phyloP scores from a whole-genome alignment of 1,140 invertebrate genomes.

The Aphidius gifuensis region DNA sequence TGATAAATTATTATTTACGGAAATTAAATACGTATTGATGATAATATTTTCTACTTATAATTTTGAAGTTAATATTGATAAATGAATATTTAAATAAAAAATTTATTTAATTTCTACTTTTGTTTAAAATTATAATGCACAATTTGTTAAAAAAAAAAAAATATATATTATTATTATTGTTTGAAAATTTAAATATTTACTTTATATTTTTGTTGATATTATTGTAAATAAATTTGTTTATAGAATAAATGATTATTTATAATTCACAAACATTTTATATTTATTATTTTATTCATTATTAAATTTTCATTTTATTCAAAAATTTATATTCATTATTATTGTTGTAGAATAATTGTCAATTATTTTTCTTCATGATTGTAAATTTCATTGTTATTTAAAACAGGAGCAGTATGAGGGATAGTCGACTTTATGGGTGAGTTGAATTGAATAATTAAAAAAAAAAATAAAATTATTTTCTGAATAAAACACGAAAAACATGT shows the following conservation, averaged over 20 bases:
- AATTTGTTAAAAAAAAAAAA: neutral
- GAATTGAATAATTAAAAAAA: conserved; percentile 7
- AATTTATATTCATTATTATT: conserved; percentile 7
- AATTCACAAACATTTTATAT: conserved; percentile 12
- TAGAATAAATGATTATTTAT: conserved; percentile 15
- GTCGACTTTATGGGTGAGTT: conserved; percentile 74
- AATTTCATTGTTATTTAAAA: conserved; percentile 34
- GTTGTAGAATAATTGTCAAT: conserved; percentile 8
- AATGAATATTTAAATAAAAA: too few species aligned
- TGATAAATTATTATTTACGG: conserved; percentile 17
- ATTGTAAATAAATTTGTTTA: conserved; percentile 11
- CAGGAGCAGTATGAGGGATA: conserved; percentile 70
- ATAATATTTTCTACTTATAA: neutral
- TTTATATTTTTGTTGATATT: neutral
- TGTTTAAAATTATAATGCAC: too few species aligned
- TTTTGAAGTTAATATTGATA: too few species aligned
- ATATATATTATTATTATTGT: conserved; percentile 2
- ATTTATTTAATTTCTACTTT: too few species aligned
- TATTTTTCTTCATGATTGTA: conserved; percentile 24
- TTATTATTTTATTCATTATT: conserved; percentile 1
- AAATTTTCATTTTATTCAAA: conserved; percentile 30
- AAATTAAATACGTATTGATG: neutral
- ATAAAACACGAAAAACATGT: too few species aligned
- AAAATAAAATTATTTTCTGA: neutral
- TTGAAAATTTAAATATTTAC: too few species aligned